phyloP scores from a whole-genome alignment of 2,113 vertebrate genomes.

The Engystomops pustulosus region DNA sequence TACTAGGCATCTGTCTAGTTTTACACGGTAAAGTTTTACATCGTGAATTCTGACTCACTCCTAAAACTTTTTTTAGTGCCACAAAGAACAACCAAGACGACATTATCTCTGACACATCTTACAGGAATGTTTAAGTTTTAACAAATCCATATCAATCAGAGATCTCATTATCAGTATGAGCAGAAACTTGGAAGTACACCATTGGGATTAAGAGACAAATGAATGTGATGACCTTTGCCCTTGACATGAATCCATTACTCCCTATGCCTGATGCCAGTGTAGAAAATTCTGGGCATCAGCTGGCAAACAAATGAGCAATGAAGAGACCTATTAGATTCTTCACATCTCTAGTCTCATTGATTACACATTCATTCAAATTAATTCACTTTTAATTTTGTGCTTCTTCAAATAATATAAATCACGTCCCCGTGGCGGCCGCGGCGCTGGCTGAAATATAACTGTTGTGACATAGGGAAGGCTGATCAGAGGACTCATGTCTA shows the following conservation, averaged over 20 bases:
- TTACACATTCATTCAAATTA: constrained; percentile 74
- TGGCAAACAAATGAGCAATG: constrained; percentile 58
- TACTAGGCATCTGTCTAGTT: background rate
- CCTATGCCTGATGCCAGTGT: constrained; percentile 60
- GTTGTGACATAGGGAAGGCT: constrained; percentile 57
- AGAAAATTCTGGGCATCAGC: constrained; percentile 63
- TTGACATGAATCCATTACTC: constrained; percentile 53
- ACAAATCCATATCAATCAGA: background rate
- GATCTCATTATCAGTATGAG: background rate
- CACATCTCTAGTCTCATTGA: constrained; percentile 64
- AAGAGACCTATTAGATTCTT: constrained; percentile 70
- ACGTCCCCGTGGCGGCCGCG: constrained; percentile 65
- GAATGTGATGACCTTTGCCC: constrained; percentile 58
- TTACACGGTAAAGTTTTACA: background rate
- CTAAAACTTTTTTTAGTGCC: background rate
- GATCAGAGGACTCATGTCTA: constrained; percentile 64
- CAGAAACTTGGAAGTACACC: constrained; percentile 29
- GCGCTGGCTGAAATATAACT: constrained; percentile 66
- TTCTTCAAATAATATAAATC: constrained; percentile 75
- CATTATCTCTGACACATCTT: constrained; percentile 9
- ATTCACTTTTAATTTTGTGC: constrained; percentile 79
- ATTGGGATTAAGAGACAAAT: constrained; percentile 55
- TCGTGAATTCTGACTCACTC: background rate
- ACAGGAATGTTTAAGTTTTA: constrained; percentile 7
- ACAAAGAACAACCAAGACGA: background rate